Conservation (phyloP, 1,140 invertebrate species). For the Uloborus diversus region DNA sequence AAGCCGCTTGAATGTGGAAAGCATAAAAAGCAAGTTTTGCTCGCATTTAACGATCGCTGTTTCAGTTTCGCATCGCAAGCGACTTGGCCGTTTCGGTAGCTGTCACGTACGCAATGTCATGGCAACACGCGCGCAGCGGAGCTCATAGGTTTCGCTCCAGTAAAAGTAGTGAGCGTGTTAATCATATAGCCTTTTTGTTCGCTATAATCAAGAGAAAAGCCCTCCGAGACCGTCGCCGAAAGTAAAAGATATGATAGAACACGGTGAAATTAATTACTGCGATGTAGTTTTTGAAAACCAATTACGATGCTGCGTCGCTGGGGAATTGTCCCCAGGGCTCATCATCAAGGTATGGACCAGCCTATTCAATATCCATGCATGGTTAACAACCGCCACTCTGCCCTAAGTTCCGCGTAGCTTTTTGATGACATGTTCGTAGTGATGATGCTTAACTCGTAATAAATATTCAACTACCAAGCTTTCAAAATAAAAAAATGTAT, state of each 20-base stretch:
- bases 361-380: not conserved
- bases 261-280: slow-evolving; percentile 50
- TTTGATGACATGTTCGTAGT: too few species aligned
- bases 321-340: slow-evolving; percentile 15
- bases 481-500: too few species aligned
- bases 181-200: slow-evolving; percentile 14
- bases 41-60: slow-evolving; percentile 3
- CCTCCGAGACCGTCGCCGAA: not conserved
- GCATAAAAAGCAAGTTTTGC: slow-evolving; percentile 18
- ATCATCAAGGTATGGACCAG: not conserved
- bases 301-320: slow-evolving; percentile 28
- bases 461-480: too few species aligned
- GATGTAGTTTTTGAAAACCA: slow-evolving; percentile 52
- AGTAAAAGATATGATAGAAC: slow-evolving; percentile 33
- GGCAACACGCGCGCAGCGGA: not conserved
- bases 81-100: not conserved
- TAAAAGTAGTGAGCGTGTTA: slow-evolving; percentile 11
- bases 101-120: not conserved
- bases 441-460: too few species aligned
- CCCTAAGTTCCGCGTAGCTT: too few species aligned
- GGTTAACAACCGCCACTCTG: not conserved
- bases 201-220: slow-evolving; percentile 21
- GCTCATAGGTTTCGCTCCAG: not conserved
- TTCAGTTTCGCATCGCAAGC: not conserved
- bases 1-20: not conserved